Percentiles rank a stretch among this genome's conserved stretches.
These are phyloP conservation scores for Seriola quinqueradiata DNA, from an alignment of 2,113 vertebrate species.

Conservation along the genomic window DNA sequence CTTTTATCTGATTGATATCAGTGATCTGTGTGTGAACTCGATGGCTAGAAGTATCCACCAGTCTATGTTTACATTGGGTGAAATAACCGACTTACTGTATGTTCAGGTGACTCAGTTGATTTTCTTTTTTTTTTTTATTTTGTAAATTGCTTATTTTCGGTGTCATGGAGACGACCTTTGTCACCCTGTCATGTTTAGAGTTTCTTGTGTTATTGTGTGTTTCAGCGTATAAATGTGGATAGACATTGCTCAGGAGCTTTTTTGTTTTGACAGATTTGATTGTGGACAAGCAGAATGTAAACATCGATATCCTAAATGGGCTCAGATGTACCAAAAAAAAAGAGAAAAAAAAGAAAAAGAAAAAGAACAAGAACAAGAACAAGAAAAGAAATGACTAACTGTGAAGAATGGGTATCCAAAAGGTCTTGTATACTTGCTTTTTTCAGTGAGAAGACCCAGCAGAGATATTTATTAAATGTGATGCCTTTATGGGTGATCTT, in stretches of 20 bases:
- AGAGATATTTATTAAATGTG: slow-evolving; percentile 79
- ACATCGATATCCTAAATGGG: slow-evolving; percentile 44
- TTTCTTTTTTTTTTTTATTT: slow-evolving; percentile 42
- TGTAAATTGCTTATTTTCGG: slow-evolving; percentile 57
- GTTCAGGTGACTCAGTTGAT: slow-evolving; percentile 43
- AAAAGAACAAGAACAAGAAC: not conserved
- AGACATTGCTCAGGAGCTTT: slow-evolving; percentile 71
- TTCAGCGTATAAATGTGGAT: slow-evolving; percentile 50
- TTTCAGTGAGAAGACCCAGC: slow-evolving; percentile 35
- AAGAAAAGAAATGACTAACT: not conserved
- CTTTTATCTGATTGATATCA: slow-evolving; percentile 46
- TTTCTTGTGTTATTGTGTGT: slow-evolving; percentile 47
- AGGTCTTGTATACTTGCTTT: slow-evolving; percentile 33
- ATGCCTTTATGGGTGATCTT: slow-evolving; percentile 41
- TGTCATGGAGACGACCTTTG: slow-evolving; percentile 24
- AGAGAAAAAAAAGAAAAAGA: slow-evolving; percentile 36
- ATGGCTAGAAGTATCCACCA: slow-evolving; percentile 47
- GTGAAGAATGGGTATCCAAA: slow-evolving; percentile 22
- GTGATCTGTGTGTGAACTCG: slow-evolving; percentile 54
- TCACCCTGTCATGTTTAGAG: slow-evolving; percentile 41
- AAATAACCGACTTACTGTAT: slow-evolving; percentile 18
- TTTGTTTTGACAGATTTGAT: slow-evolving; percentile 71
- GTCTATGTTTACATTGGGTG: slow-evolving; percentile 77
- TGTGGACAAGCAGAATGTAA: slow-evolving; percentile 82
- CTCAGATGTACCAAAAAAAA: slow-evolving; percentile 43